These are phyloP conservation scores for Drosophila birchii DNA, from an alignment of 2,888 invertebrate species.

Conservation along the genomic window DNA sequence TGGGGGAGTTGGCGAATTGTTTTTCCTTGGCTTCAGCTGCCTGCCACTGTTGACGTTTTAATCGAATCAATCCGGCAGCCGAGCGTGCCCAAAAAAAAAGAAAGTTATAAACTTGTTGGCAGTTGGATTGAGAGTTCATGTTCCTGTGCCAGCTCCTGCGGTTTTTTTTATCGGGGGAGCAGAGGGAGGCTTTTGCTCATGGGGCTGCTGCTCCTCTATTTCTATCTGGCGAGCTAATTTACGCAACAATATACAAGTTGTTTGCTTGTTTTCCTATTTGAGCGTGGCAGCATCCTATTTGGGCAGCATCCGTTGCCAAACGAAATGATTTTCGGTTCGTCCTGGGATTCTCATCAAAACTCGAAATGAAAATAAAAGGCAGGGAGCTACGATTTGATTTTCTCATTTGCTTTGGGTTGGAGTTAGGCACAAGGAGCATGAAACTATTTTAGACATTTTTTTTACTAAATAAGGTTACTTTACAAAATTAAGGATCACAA, in stretches of 20 bases:
- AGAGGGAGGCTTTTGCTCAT: not conserved
- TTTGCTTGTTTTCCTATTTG: slow-evolving; percentile 42
- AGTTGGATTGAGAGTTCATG: slow-evolving; percentile 44
- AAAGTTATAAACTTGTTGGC: slow-evolving; percentile 72
- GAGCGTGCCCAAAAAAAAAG: slow-evolving; percentile 60
- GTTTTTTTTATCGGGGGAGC: slow-evolving; percentile 2
- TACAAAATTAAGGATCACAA: no score
- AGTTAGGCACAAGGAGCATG: not conserved
- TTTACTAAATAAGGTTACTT: not conserved
- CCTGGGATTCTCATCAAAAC: slow-evolving; percentile 15
- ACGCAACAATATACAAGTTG: slow-evolving; percentile 57
- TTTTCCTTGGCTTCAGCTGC: slow-evolving; percentile 49
- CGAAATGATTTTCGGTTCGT: slow-evolving; percentile 47
- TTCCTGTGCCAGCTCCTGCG: slow-evolving; percentile 13
- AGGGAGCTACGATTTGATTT: slow-evolving; percentile 17
- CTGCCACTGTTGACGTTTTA: slow-evolving; percentile 73
- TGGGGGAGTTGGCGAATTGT: slow-evolving; percentile 66
- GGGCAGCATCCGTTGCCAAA: slow-evolving; percentile 18
- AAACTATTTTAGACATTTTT: not conserved
- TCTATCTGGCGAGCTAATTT: slow-evolving; percentile 66
- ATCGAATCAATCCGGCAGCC: slow-evolving; percentile 72
- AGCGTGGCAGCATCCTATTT: slow-evolving; percentile 16
- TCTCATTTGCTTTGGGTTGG: not conserved
- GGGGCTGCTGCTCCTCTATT: slow-evolving; percentile 24
- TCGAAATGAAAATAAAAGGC: slow-evolving; percentile 47